Evolutionary conservation across 1,140 invertebrate species (phyloP).

Genomic region (Drosophila lacertosa): DNA sequence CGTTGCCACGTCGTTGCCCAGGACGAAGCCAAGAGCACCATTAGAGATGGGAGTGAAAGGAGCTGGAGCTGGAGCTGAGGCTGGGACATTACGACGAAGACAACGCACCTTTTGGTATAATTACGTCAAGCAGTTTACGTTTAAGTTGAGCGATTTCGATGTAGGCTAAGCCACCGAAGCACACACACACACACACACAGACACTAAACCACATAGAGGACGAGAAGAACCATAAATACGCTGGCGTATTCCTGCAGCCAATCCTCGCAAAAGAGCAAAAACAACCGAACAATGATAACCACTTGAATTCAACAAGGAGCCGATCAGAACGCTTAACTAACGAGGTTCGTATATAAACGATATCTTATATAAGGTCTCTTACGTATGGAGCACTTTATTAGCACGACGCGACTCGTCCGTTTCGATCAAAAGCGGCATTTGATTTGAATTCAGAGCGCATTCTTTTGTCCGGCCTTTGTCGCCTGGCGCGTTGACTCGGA

Average conservation of each 20-base stretch:
- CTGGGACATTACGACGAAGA: slow-evolving; percentile 48
- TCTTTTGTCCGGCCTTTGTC: slow-evolving; percentile 76
- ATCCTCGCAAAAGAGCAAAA: slow-evolving; percentile 21
- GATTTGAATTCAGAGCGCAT: slow-evolving; percentile 73
- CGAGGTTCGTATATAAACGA: slow-evolving; percentile 26
- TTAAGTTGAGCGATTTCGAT: slow-evolving; percentile 50
- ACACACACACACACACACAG: slow-evolving; percentile 11
- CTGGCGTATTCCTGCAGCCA: slow-evolving; percentile 34
- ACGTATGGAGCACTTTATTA: slow-evolving; percentile 19
- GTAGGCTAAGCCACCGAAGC: slow-evolving; percentile 44
- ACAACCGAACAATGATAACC: slow-evolving; percentile 16
- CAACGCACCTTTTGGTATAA: slow-evolving; percentile 54
- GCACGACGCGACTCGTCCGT: slow-evolving; percentile 56
- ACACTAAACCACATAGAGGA: slow-evolving; percentile 19
- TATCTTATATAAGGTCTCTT: slow-evolving; percentile 59
- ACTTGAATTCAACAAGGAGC: not conserved
- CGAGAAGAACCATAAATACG: slow-evolving; percentile 25
- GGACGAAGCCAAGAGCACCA: slow-evolving; percentile 41
- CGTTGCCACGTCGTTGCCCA: slow-evolving; percentile 64
- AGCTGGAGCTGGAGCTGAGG: slow-evolving; percentile 10
- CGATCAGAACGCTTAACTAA: slow-evolving; percentile 30
- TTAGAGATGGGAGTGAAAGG: slow-evolving; percentile 7
- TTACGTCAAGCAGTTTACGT: slow-evolving; percentile 53
- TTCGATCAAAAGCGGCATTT: slow-evolving; percentile 78
- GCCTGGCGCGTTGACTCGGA: slow-evolving; percentile 31